Conservation (phyloP, 2,888 invertebrate genomes). For the Andrena marginata region DNA sequence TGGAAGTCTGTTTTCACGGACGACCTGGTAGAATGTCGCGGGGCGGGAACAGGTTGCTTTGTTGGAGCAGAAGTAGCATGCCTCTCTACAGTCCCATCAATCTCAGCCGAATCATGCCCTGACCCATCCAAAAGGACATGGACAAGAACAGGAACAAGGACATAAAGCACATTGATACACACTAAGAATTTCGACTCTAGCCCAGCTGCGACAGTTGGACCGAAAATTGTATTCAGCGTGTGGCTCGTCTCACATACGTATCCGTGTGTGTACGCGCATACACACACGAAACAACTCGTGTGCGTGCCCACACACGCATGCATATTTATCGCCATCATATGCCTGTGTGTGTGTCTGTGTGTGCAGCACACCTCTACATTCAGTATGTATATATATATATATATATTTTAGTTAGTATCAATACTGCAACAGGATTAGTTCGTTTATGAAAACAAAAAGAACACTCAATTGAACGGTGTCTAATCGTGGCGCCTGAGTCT, state of each 20-base stretch:
- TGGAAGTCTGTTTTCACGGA: conserved; percentile 79
- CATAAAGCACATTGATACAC: conserved; percentile 85
- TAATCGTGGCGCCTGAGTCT: conserved; percentile 80
- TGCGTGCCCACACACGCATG: conserved; percentile 59
- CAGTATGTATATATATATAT: conserved; percentile 16
- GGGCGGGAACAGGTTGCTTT: conserved; percentile 84
- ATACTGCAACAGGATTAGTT: conserved; percentile 82
- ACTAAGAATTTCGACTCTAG: conserved; percentile 83
- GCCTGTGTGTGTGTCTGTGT: conserved; percentile 57
- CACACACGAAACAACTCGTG: conserved; percentile 60
- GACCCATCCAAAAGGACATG: conserved; percentile 85
- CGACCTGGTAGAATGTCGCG: conserved; percentile 80
- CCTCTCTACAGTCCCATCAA: conserved; percentile 85
- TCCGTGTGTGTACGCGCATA: conserved; percentile 55
- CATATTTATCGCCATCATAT: conserved; percentile 40
- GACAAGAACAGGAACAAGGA: conserved; percentile 85
- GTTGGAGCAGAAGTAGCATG: conserved; percentile 84
- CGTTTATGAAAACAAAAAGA: conserved; percentile 72
- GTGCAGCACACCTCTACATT: conserved; percentile 65
- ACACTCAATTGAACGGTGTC: conserved; percentile 79
- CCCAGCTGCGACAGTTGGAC: conserved; percentile 79
- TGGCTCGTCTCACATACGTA: conserved; percentile 62
- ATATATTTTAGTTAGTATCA: conserved; percentile 79
- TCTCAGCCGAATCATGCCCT: conserved; percentile 85
- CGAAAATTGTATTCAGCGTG: conserved; percentile 71